Evolutionary conservation across 1,140 invertebrate genomes (phyloP).

Genomic region (Polypedilum pembai): DNA sequence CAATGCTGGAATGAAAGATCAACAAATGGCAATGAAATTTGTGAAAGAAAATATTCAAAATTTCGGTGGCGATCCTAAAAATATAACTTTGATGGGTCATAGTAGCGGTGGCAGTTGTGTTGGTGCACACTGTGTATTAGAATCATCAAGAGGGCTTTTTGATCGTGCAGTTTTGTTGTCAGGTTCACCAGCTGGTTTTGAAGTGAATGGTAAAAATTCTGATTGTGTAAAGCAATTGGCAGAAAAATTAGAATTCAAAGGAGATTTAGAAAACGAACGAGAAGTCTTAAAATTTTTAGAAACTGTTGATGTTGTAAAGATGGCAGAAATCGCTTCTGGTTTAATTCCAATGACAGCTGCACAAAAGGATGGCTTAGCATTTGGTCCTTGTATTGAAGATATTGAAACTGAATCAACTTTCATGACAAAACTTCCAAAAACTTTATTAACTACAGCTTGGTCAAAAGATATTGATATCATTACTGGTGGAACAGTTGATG

Average conservation of each 20-base stretch:
- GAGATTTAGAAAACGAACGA: constrained; percentile 36
- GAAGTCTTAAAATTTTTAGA: constrained; percentile 34
- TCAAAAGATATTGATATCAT: constrained; percentile 44
- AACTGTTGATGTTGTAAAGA: constrained; percentile 33
- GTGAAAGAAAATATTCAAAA: constrained; percentile 44
- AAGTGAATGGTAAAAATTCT: constrained; percentile 36
- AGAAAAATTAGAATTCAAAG: constrained; percentile 38
- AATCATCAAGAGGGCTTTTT: constrained; percentile 34
- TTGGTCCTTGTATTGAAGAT: constrained; percentile 42
- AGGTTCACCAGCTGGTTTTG: constrained; percentile 38
- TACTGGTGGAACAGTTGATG: constrained; percentile 42
- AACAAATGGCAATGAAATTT: constrained; percentile 51
- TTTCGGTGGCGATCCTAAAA: constrained; percentile 65
- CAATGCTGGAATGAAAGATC: constrained; percentile 55
- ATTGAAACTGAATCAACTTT: constrained; percentile 38
- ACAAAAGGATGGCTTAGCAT: not conserved
- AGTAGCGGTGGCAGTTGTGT: constrained; percentile 48
- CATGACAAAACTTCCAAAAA: constrained; percentile 39
- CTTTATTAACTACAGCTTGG: constrained; percentile 43
- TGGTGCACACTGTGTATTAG: constrained; percentile 38
- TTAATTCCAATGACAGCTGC: not conserved
- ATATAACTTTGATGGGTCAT: constrained; percentile 62
- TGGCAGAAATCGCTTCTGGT: not conserved
- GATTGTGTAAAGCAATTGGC: constrained; percentile 41
- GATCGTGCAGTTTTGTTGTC: constrained; percentile 44